phyloP scores from a whole-genome alignment of 2,797 vertebrate genomes.

The Masticophis lateralis region DNA sequence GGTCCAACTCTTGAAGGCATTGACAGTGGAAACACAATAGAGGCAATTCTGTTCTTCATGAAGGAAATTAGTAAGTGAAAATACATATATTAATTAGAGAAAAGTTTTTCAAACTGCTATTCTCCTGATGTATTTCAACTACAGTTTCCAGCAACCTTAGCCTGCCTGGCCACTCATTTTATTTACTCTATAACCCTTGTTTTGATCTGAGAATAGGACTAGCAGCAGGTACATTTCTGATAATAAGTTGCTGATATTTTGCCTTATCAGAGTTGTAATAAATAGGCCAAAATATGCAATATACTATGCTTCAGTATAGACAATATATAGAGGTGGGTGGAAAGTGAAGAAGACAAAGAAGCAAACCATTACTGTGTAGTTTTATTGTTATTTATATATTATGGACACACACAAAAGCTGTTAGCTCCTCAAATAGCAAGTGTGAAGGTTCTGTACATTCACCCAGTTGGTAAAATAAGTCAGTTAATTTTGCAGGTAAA shows the following conservation, averaged over 20 bases:
- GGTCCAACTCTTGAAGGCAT: background rate
- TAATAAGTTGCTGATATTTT: slow-evolving; percentile 56
- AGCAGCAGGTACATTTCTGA: background rate
- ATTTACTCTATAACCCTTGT: background rate
- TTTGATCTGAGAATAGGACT: background rate
- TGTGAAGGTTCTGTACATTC: slow-evolving; percentile 71
- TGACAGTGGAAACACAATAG: background rate
- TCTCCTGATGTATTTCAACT: no score
- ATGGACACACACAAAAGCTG: slow-evolving; percentile 63
- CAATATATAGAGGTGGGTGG: slow-evolving; percentile 26
- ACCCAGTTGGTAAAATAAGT: slow-evolving; percentile 78
- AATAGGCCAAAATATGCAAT: slow-evolving; percentile 56
- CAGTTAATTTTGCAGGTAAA: slow-evolving; percentile 79
- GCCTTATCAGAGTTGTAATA: slow-evolving; percentile 46
- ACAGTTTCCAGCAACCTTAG: background rate
- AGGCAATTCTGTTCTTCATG: background rate
- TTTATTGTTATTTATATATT: slow-evolving; percentile 53
- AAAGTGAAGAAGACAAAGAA: slow-evolving; percentile 11
- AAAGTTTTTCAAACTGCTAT: background rate
- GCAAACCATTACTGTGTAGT: slow-evolving; percentile 50
- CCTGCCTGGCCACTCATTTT: background rate
- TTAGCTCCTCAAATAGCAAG: slow-evolving; percentile 64
- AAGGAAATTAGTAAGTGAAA: background rate
- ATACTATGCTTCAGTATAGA: slow-evolving; percentile 23
- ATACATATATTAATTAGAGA: background rate